These are phyloP conservation scores for Macrotis lagotis DNA, from an alignment of 2,113 vertebrate genomes.

Conservation along the genomic window DNA sequence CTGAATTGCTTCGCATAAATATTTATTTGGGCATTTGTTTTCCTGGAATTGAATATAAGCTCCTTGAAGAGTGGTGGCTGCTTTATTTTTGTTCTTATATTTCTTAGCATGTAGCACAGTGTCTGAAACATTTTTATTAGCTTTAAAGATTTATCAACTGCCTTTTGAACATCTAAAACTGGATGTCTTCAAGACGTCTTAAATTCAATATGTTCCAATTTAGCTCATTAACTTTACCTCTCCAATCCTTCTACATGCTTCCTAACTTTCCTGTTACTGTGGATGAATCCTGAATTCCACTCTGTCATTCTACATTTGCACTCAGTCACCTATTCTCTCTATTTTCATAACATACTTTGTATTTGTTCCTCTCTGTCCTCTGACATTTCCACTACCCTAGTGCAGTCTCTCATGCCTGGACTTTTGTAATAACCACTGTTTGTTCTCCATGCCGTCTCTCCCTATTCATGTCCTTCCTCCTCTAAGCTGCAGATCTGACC, in stretches of 20 bases:
- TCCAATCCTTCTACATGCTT: background rate
- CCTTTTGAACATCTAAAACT: background rate
- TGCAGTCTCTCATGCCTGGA: background rate
- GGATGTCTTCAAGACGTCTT: background rate
- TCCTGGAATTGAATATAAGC: background rate
- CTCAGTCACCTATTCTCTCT: background rate
- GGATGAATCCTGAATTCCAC: background rate
- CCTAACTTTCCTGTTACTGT: background rate
- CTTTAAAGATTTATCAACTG: too few relatives aligned
- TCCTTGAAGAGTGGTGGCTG: background rate
- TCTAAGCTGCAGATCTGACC: background rate
- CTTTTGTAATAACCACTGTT: background rate
- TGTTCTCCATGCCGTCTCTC: background rate
- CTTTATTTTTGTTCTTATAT: background rate
- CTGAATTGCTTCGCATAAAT: background rate
- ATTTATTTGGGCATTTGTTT: background rate
- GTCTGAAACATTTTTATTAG: background rate
- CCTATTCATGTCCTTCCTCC: background rate
- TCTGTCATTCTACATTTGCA: background rate
- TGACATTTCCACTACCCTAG: background rate
- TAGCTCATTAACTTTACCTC: background rate
- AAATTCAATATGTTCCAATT: background rate
- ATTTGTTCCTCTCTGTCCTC: background rate
- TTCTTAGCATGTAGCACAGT: background rate
- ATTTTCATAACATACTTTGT: background rate